phyloP scores from a whole-genome alignment of 2,888 invertebrate species.

The Chrysopilus asiliformis region DNA sequence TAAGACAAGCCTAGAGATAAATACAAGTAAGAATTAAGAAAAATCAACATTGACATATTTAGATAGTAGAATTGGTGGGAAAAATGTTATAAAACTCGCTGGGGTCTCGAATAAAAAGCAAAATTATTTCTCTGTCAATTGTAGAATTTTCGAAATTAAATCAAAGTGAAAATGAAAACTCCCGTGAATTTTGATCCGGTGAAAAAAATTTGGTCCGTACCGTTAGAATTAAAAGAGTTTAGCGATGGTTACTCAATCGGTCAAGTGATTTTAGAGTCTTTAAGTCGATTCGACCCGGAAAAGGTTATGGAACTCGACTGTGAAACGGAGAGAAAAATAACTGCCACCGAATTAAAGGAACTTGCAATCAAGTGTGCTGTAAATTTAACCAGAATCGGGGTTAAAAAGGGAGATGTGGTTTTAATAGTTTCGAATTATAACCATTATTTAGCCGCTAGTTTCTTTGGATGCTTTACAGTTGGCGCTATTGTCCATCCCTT shows the following conservation, averaged over 20 bases:
- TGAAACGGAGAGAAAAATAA: neutral
- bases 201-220: neutral
- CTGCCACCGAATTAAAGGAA: neutral
- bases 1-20: too few species aligned
- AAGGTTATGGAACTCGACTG: neutral
- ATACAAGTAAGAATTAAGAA: too few species aligned
- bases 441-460: slow-evolving; percentile 26
- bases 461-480: slow-evolving; percentile 26
- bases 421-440: slow-evolving; percentile 27
- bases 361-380: too few species aligned
- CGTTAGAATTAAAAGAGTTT: neutral
- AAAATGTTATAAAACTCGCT: too few species aligned
- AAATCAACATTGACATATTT: too few species aligned
- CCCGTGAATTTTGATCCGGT: neutral
- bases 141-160: too few species aligned
- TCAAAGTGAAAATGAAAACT: too few species aligned
- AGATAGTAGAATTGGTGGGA: too few species aligned
- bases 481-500: slow-evolving; percentile 29
- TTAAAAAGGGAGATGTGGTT: slow-evolving; percentile 23
- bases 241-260: neutral
- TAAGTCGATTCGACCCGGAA: neutral
- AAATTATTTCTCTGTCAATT: too few species aligned
- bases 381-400: slow-evolving; percentile 5
- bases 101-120: too few species aligned
- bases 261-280: neutral